Percentiles rank a stretch among this genome's conserved stretches.
Evolutionary conservation across 2,113 vertebrate genomes (phyloP).

Genomic region (Takifugu bimaculatus): DNA sequence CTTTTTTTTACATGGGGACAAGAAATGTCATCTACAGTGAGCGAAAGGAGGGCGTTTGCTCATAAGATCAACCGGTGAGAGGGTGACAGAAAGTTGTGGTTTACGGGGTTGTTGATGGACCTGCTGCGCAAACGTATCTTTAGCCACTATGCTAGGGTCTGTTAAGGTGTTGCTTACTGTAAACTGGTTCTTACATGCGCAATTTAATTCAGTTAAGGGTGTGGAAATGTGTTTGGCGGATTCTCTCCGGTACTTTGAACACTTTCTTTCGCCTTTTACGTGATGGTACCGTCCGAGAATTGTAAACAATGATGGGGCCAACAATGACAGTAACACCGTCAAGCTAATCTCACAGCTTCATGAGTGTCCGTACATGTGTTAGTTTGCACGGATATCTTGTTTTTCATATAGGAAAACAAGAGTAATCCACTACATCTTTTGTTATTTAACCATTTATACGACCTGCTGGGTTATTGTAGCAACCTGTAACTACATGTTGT

Average conservation of each 20-base stretch:
- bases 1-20: constrained; percentile 51
- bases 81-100: constrained; percentile 42
- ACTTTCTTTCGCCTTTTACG: constrained; percentile 1
- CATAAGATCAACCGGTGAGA: constrained; percentile 88
- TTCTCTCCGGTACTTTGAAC: neutral
- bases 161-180: neutral
- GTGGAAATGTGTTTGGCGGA: neutral
- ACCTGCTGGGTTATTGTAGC: constrained; percentile 18
- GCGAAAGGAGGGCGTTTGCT: constrained; percentile 86
- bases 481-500: constrained; percentile 56
- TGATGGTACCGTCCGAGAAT: constrained; percentile 4
- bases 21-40: constrained; percentile 72
- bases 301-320: constrained; percentile 28
- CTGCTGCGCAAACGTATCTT: constrained; percentile 29
- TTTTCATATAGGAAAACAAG: neutral
- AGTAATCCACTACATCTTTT: neutral
- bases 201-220: too few relatives aligned
- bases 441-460: constrained; percentile 22
- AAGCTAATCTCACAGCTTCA: neutral
- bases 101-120: constrained; percentile 32
- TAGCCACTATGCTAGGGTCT: constrained; percentile 54
- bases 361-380: too few relatives aligned
- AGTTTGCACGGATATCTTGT: too few relatives aligned
- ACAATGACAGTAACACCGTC: neutral
- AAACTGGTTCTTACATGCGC: neutral